These are phyloP conservation scores for Trichonephila clavipes DNA, from an alignment of 1,140 invertebrate genomes.

Conservation along the genomic window DNA sequence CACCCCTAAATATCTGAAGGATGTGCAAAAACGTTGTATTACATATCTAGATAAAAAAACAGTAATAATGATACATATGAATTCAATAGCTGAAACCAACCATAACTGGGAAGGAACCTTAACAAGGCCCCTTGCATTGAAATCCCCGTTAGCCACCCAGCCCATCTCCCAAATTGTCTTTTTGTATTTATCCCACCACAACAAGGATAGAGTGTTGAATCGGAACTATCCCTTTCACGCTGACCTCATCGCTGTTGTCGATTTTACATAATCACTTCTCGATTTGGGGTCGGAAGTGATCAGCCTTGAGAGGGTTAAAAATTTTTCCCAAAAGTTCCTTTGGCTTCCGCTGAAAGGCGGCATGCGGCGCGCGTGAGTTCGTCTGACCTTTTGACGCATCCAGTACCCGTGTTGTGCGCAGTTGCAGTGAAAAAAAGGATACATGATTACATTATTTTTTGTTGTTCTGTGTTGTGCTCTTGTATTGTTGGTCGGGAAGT, in stretches of 20 bases:
- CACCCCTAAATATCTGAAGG: background rate
- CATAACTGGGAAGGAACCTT: background rate
- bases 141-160: background rate
- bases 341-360: background rate
- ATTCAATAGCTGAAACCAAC: slow-evolving; percentile 29
- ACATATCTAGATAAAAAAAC: slow-evolving; percentile 27
- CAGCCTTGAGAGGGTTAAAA: background rate
- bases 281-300: background rate
- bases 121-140: background rate
- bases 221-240: slow-evolving; percentile 7
- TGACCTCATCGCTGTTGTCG: slow-evolving; percentile 18
- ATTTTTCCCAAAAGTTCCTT: background rate
- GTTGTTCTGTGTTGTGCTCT: background rate
- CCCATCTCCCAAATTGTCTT: background rate
- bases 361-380: background rate
- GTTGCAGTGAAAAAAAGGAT: background rate
- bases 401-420: background rate
- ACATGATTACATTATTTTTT: slow-evolving; percentile 14
- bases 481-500: background rate
- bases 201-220: background rate
- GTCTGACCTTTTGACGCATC: slow-evolving; percentile 2
- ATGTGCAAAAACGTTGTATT: slow-evolving; percentile 1
- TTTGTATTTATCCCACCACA: background rate
- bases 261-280: slow-evolving; percentile 10
- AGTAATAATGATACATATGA: background rate